phyloP scores from a whole-genome alignment of 2,888 invertebrate species.

The Caenorhabditis becei region DNA sequence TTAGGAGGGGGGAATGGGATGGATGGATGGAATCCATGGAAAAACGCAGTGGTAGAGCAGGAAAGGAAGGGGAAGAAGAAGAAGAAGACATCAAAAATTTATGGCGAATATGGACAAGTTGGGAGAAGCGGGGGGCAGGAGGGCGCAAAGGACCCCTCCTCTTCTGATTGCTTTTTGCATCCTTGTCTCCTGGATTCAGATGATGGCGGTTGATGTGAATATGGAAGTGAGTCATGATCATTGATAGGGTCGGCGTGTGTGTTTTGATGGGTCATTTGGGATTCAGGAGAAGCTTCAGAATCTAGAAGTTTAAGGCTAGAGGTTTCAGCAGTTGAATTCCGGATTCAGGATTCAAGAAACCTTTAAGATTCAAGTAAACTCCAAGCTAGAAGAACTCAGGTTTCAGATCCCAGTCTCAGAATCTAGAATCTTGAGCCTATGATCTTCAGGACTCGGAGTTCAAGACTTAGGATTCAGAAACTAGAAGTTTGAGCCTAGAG shows the following conservation, averaged over 20 bases:
- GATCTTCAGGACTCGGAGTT: too few relatives aligned
- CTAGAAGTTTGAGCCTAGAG: too few relatives aligned
- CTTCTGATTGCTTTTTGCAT: slow-evolving; percentile 14
- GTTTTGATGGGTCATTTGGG: too few relatives aligned
- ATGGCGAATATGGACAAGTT: slow-evolving; percentile 60
- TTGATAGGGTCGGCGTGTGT: neutral
- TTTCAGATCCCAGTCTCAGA: too few relatives aligned
- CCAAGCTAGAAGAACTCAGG: too few relatives aligned
- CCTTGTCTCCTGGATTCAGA: neutral
- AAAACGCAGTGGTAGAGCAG: slow-evolving; percentile 15
- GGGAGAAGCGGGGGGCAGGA: slow-evolving; percentile 4
- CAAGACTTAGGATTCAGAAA: too few relatives aligned
- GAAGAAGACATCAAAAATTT: slow-evolving; percentile 55
- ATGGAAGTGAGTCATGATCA: neutral
- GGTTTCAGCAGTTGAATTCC: too few relatives aligned
- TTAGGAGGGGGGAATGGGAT: neutral
- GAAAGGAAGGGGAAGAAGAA: slow-evolving; percentile 24
- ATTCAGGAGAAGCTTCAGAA: too few relatives aligned
- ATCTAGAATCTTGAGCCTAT: too few relatives aligned
- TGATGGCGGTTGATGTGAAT: neutral
- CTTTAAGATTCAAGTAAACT: too few relatives aligned
- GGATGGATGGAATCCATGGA: neutral
- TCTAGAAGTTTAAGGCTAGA: too few relatives aligned
- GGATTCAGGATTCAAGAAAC: too few relatives aligned
- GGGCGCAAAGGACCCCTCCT: slow-evolving; percentile 17